phyloP scores from a whole-genome alignment of 2,888 invertebrate species.

The Microctonus aethiopoides region DNA sequence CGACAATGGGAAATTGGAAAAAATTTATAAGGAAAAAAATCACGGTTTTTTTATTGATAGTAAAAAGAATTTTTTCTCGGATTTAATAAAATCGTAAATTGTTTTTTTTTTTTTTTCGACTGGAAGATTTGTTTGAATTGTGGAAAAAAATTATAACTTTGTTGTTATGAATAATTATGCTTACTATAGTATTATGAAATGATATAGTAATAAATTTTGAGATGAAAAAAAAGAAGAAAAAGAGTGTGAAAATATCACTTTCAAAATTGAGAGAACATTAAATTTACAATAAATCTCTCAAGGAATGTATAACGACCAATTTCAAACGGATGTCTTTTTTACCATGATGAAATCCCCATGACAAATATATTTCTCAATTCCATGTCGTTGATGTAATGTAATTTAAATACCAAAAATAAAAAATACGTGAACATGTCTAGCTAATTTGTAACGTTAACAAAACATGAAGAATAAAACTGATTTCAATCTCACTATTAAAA shows the following conservation, averaged over 20 bases:
- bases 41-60: too few species aligned
- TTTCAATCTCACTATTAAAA: background rate
- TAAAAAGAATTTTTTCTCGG: too few species aligned
- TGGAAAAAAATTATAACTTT: background rate
- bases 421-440: background rate
- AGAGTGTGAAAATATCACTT: background rate
- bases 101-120: too few species aligned
- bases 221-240: background rate
- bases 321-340: background rate
- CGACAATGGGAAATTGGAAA: too few species aligned
- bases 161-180: background rate
- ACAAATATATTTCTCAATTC: background rate
- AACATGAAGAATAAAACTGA: background rate
- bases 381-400: background rate
- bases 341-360: background rate
- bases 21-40: too few species aligned
- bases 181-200: background rate
- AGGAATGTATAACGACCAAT: background rate
- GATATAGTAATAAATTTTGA: background rate
- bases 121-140: too few species aligned
- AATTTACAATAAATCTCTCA: background rate
- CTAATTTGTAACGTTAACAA: background rate
- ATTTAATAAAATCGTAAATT: too few species aligned
- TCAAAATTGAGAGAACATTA: background rate
- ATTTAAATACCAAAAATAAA: background rate